Evolutionary conservation across 1,140 invertebrate species (phyloP).

Genomic region (Drosophila kanapiae): DNA sequence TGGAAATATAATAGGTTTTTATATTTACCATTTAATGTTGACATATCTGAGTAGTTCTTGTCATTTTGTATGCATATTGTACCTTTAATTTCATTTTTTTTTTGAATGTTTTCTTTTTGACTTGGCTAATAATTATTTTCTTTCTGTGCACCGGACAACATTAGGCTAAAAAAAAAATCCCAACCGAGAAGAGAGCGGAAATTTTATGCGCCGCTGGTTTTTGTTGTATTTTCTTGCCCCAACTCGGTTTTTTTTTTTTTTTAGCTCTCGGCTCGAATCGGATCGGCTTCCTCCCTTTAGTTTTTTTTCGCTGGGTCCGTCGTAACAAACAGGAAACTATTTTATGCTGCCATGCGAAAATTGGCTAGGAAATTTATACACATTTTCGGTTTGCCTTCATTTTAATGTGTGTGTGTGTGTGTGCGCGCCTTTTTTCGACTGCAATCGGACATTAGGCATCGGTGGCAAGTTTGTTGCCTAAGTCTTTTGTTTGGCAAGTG

Average conservation of each 20-base stretch:
- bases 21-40: too few species aligned
- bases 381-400: conserved; percentile 26
- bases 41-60: too few species aligned
- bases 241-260: background rate
- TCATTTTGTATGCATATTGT: background rate
- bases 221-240: conserved; percentile 43
- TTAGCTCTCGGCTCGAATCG: conserved; percentile 25
- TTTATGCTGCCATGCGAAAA: conserved; percentile 63
- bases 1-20: background rate
- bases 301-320: conserved; percentile 31
- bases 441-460: conserved; percentile 18
- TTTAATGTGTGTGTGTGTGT: too few species aligned
- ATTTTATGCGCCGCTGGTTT: conserved; percentile 72
- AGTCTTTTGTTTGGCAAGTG: conserved; percentile 72
- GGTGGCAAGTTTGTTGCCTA: conserved; percentile 74
- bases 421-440: conserved; percentile 26
- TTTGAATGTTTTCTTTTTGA: background rate
- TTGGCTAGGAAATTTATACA: conserved; percentile 73
- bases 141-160: conserved; percentile 13
- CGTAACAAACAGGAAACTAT: conserved; percentile 79
- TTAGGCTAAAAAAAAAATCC: conserved; percentile 1
- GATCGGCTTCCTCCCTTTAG: conserved; percentile 64
- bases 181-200: conserved; percentile 52
- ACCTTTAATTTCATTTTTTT: background rate
- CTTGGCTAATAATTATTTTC: conserved; percentile 14